These are phyloP conservation scores for Thyatira batis DNA, from an alignment of 2,888 invertebrate species.

Conservation along the genomic window DNA sequence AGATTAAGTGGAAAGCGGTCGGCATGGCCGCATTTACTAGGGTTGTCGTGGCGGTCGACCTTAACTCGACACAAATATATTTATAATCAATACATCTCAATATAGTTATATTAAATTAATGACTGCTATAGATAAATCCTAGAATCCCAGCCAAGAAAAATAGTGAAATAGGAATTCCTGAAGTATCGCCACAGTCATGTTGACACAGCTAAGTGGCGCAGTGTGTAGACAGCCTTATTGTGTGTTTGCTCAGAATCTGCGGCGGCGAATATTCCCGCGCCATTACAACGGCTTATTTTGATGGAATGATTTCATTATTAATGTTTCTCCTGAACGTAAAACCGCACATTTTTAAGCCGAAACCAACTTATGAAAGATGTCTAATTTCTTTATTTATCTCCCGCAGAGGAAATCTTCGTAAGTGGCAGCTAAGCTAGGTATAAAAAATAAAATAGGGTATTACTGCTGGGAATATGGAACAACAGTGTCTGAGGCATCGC, in stretches of 20 bases:
- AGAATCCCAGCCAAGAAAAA: too few species aligned
- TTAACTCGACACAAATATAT: too few species aligned
- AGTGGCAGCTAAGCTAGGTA: conserved; percentile 3
- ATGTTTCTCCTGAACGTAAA: conserved; percentile 7
- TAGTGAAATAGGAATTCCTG: too few species aligned
- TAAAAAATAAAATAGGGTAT: conserved; percentile 3
- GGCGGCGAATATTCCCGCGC: conserved; percentile 4
- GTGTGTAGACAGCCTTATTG: not conserved
- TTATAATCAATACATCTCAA: too few species aligned
- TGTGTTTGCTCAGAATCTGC: not conserved
- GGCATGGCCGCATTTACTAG: too few species aligned
- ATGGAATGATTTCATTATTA: conserved; percentile 19
- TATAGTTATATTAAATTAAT: too few species aligned
- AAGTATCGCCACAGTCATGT: not conserved
- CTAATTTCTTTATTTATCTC: conserved; percentile 14
- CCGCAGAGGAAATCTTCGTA: conserved; percentile 8
- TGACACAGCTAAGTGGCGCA: not conserved
- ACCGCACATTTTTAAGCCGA: conserved; percentile 5
- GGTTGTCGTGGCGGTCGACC: too few species aligned
- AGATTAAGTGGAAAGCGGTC: too few species aligned
- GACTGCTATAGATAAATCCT: too few species aligned
- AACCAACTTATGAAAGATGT: conserved; percentile 9
- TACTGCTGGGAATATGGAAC: not conserved
- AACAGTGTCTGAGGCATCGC: not conserved
- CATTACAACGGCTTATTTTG: conserved; percentile 12